phyloP scores from a whole-genome alignment of 2,888 invertebrate genomes.

The Dolomedes plantarius region DNA sequence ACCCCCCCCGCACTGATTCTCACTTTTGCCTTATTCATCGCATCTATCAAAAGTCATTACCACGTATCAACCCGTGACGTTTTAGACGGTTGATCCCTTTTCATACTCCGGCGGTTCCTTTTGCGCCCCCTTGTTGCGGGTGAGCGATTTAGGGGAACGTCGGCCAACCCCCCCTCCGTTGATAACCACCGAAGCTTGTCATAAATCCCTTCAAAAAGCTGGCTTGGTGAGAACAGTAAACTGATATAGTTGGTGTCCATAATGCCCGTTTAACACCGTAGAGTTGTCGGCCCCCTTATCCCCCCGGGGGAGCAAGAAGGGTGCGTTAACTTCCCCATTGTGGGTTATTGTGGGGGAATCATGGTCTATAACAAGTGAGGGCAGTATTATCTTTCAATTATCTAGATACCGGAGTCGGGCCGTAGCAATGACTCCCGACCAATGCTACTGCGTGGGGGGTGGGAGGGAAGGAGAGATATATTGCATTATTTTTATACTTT shows the following conservation, averaged over 20 bases:
- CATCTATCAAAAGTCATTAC: conserved; percentile 70
- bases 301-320: conserved; percentile 4
- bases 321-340: conserved; percentile 15
- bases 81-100: conserved; percentile 64
- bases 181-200: conserved; percentile 62
- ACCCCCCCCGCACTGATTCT: conserved; percentile 21
- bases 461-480: background rate
- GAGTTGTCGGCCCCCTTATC: background rate
- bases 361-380: conserved; percentile 40
- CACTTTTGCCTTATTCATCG: conserved; percentile 51
- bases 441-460: too few species aligned
- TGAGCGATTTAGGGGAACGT: conserved; percentile 32
- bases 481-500: background rate
- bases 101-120: conserved; percentile 26
- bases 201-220: conserved; percentile 60
- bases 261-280: conserved; percentile 60
- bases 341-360: conserved; percentile 39
- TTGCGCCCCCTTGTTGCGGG: conserved; percentile 49
- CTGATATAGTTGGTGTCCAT: conserved; percentile 66
- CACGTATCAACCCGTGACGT: conserved; percentile 64
- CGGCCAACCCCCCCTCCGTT: conserved; percentile 17
- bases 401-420: conserved; percentile 35
- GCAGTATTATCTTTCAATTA: conserved; percentile 69
- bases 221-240: conserved; percentile 66
- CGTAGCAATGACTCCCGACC: background rate